Conservation (phyloP, 2,888 invertebrate genomes). For the Bellardia pandia region DNA sequence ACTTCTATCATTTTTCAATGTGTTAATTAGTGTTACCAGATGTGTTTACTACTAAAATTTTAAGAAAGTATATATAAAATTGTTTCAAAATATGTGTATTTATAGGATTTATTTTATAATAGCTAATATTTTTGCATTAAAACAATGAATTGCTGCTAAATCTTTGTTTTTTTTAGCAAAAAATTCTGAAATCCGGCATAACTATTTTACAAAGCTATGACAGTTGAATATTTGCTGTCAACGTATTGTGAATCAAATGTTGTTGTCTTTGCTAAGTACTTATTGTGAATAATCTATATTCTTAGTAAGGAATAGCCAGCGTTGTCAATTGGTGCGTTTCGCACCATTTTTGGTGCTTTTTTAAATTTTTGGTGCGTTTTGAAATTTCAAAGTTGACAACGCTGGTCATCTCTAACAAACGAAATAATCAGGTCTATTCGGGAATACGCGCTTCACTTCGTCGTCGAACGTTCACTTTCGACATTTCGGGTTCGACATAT, state of each 20-base stretch:
- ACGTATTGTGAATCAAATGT: background rate
- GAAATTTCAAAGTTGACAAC: no score
- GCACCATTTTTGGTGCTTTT: no score
- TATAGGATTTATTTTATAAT: background rate
- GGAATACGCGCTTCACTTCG: no score
- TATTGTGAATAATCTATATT: background rate
- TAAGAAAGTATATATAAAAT: background rate
- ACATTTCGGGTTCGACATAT: no score
- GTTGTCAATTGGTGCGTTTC: no score
- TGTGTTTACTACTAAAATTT: background rate
- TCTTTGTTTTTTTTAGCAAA: background rate
- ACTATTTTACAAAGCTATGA: background rate
- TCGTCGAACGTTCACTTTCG: no score
- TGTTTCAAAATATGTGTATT: background rate
- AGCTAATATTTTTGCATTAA: background rate
- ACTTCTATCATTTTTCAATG: slow-evolving; percentile 75
- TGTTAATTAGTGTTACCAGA: slow-evolving; percentile 48
- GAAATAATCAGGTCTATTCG: no score
- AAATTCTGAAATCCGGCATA: no score
- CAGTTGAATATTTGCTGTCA: background rate
- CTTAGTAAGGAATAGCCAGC: no score
- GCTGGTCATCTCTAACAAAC: no score
- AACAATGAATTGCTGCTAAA: no score
- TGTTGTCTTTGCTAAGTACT: slow-evolving; percentile 10
- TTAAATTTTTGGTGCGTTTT: no score